phyloP scores from a whole-genome alignment of 2,888 invertebrate genomes.

The Acanthopleura granulata region DNA sequence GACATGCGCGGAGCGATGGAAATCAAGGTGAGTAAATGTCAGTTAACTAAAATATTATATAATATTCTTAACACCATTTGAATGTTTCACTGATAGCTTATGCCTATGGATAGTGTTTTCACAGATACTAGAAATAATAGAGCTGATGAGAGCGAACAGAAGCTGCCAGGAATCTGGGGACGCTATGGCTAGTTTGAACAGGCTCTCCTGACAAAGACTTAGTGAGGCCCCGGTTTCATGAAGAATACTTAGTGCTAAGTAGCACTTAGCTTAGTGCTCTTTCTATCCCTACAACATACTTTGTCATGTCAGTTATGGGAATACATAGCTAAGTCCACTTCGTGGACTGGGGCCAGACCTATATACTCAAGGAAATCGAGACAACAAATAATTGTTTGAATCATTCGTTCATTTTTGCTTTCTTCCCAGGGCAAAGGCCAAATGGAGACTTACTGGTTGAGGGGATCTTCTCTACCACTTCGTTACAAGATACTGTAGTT shows the following conservation, averaged over 20 bases:
- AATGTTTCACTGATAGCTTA: too few species aligned
- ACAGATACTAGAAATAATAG: neutral
- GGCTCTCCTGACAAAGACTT: conserved; percentile 7
- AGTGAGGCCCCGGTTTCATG: too few species aligned
- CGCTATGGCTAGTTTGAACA: too few species aligned
- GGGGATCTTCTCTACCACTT: conserved; percentile 6
- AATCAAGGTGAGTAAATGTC: conserved; percentile 21
- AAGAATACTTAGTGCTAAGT: too few species aligned
- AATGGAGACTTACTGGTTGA: conserved; percentile 37
- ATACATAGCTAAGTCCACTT: neutral
- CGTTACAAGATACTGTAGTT: neutral
- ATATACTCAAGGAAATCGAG: too few species aligned
- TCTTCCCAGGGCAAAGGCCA: conserved; percentile 32
- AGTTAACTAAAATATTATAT: neutral
- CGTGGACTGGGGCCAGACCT: too few species aligned
- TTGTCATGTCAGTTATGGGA: too few species aligned
- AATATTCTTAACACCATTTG: too few species aligned
- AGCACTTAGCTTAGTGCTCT: too few species aligned
- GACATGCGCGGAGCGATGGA: neutral
- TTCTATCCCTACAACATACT: too few species aligned
- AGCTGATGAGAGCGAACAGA: too few species aligned
- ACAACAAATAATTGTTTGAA: neutral
- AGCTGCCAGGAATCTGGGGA: too few species aligned
- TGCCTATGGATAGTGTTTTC: neutral
- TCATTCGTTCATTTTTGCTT: neutral